Evolutionary conservation across 2,113 vertebrate species (phyloP), one percentile per base, ranked within the genome.

Genomic region (Haplotaxodon microlepis): DNA sequence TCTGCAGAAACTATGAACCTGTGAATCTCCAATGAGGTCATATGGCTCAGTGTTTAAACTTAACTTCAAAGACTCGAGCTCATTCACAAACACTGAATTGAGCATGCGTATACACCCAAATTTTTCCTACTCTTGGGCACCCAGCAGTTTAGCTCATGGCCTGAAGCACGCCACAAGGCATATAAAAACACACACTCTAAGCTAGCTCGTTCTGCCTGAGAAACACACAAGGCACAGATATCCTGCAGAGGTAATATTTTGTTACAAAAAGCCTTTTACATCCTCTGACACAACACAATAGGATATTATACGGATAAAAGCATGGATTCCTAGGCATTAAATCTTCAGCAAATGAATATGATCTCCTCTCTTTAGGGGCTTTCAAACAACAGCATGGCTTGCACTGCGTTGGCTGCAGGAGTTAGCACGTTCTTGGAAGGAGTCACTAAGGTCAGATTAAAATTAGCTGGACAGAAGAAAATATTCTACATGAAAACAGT

Each of bases 91-190:
- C 24, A 38, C 50, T 53, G 76, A 63, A 61, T 16, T 42, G 63
- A 47, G 71, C 82, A 29, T 84, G 59, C 63, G 29, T 54, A 87
- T 85, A 83, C 51, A 57, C 54, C 34, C 13, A 42, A 17, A 89
- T 61, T 27, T 36, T 57, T 81, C 84, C 82, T 88, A 27, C 82
- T 82, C 63, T 76, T 16, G 76, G 82, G 89, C 85, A 89, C 86
- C 85, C 82, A 87, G 83, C 79, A 85, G 89, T 87, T 86, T 47
- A 87, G 81, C 85, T 91, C 76, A 71, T 90, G 92, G 93, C 94
- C 93, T 91, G 88, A 85, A 95, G 95, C 93, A 6, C 4, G 88
- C 93, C 92, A 92, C 88, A 13, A 94, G 95, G 92, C 88, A 63
- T 90, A 34, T 89, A 84, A 85, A 89, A 90, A 91, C 84, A 90